Evolutionary conservation across 30 jellyfish, hydroid and myxozoan genomes (phyloP).

Genomic region (Morbakka virulenta): DNA sequence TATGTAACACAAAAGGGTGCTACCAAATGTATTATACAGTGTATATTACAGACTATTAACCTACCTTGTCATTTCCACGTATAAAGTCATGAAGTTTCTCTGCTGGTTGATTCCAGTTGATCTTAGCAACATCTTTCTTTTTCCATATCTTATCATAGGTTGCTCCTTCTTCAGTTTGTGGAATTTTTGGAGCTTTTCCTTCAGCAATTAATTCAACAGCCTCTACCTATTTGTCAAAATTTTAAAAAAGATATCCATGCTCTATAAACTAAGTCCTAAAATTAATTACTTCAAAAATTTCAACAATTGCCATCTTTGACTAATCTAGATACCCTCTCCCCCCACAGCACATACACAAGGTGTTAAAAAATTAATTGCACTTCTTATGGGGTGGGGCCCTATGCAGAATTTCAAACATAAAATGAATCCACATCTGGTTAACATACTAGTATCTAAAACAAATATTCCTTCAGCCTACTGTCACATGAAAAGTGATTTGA

Average conservation of each 20-base stretch:
- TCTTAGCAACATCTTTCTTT: slow-evolving; percentile 86
- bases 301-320: neutral
- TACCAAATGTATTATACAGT: too few species aligned
- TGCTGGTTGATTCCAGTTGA: slow-evolving; percentile 78
- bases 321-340: neutral
- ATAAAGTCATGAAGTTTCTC: slow-evolving; percentile 77
- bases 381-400: too few species aligned
- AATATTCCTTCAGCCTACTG: too few species aligned
- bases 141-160: slow-evolving; percentile 97
- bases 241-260: neutral
- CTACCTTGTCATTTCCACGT: slow-evolving; percentile 98
- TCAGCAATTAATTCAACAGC: slow-evolving; percentile 96
- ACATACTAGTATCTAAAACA: too few species aligned
- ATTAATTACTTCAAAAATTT: neutral
- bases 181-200: slow-evolving; percentile 84
- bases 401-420: too few species aligned
- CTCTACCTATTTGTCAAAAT: slow-evolving; percentile 70
- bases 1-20: too few species aligned
- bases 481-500: too few species aligned
- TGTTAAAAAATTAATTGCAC: too few species aligned
- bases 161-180: slow-evolving; percentile 97
- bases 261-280: too few species aligned
- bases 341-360: too few species aligned
- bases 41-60: too few species aligned
- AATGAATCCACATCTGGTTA: too few species aligned